Evolutionary conservation across 1,140 invertebrate species (phyloP).

Genomic region (Chrysoperla carnea): DNA sequence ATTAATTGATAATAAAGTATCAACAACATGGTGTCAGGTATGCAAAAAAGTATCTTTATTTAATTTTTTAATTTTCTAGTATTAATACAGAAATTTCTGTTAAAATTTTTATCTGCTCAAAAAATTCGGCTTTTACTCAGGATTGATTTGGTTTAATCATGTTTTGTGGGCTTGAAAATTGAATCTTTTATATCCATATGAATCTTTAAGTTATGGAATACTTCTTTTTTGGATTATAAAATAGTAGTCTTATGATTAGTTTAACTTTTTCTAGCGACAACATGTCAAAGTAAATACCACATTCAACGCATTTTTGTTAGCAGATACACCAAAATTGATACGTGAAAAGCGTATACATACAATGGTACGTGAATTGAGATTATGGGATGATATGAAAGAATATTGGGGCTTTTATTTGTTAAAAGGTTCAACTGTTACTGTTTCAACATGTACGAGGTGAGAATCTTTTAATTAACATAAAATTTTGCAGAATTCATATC

Average conservation of each 20-base stretch:
- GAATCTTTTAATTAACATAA: neutral
- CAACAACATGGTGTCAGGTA: conserved; percentile 65
- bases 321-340: conserved; percentile 34
- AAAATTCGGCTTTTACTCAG: conserved; percentile 1
- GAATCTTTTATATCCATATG: too few species aligned
- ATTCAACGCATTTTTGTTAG: conserved; percentile 55
- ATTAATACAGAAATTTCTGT: conserved; percentile 2
- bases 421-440: conserved; percentile 49
- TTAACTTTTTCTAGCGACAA: conserved; percentile 34
- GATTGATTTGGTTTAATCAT: conserved; percentile 1
- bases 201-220: too few species aligned
- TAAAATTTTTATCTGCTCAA: conserved; percentile 1
- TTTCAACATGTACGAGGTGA: conserved; percentile 56
- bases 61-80: too few species aligned
- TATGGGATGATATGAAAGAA: conserved; percentile 67
- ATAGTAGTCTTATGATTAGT: too few species aligned
- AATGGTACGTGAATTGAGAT: conserved; percentile 44
- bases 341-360: conserved; percentile 33
- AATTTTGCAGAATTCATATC: too few species aligned
- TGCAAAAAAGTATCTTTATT: conserved; percentile 3
- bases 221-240: too few species aligned
- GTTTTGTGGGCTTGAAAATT: too few species aligned
- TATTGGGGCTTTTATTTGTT: conserved; percentile 72
- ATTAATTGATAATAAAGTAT: conserved; percentile 48
- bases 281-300: conserved; percentile 48